Evolutionary conservation across 1,140 invertebrate species (phyloP).

Genomic region (Tetraneura akinire): DNA sequence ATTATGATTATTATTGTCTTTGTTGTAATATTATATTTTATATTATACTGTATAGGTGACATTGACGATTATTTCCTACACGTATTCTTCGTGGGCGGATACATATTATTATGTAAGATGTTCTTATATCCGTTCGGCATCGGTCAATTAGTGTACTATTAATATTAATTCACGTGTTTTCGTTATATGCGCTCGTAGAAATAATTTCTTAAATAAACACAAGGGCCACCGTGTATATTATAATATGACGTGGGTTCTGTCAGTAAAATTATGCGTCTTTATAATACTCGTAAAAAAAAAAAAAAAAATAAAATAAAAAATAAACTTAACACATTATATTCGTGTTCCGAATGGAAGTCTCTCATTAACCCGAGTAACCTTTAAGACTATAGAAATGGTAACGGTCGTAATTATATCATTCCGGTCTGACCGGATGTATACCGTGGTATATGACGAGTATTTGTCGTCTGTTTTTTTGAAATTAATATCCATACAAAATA

Average conservation of each 20-base stretch:
- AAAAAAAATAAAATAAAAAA: no score
- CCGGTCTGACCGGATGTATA: background rate
- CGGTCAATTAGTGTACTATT: constrained; percentile 31
- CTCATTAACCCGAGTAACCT: background rate
- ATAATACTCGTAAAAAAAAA: background rate
- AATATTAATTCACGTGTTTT: constrained; percentile 30
- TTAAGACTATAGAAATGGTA: background rate
- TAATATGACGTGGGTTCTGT: constrained; percentile 2
- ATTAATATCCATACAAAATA: no score
- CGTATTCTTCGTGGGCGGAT: background rate
- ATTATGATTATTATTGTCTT: no score
- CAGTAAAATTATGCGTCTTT: background rate
- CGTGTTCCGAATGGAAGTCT: constrained; percentile 9
- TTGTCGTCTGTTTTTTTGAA: background rate
- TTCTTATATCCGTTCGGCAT: constrained; percentile 16
- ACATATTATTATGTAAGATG: background rate
- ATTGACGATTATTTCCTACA: background rate
- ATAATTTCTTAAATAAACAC: background rate
- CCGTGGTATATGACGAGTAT: background rate
- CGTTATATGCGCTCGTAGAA: background rate
- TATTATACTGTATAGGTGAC: background rate
- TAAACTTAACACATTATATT: no score
- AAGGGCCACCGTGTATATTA: background rate
- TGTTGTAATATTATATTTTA: no score
- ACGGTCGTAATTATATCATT: background rate